Conservation (phyloP, 2,113 vertebrate genomes). For the Perca schrenkii region DNA sequence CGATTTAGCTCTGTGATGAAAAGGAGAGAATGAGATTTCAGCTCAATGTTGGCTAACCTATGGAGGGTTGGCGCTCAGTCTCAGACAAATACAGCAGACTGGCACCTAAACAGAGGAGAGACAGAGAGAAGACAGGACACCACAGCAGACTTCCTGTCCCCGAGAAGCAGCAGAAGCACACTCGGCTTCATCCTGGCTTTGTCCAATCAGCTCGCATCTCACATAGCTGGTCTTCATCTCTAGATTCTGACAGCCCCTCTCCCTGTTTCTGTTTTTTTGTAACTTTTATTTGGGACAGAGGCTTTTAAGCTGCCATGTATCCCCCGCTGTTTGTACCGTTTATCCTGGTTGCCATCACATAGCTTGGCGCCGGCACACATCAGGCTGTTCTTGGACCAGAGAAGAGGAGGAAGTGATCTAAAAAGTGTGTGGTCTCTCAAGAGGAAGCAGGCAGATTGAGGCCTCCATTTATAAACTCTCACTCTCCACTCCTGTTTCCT, state of each 20-base stretch:
- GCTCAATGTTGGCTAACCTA: constrained; percentile 31
- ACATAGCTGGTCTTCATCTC: constrained; percentile 68
- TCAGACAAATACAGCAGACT: constrained; percentile 40
- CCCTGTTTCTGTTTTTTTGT: constrained; percentile 52
- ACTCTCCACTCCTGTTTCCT: constrained; percentile 41
- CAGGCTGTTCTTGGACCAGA: constrained; percentile 49
- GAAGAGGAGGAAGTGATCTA: constrained; percentile 73
- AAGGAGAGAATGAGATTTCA: constrained; percentile 32
- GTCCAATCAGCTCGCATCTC: constrained; percentile 46
- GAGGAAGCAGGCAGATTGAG: constrained; percentile 58
- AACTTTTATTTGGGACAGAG: constrained; percentile 75
- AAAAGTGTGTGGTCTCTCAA: constrained; percentile 68
- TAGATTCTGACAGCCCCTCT: constrained; percentile 53
- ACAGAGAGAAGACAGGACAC: constrained; percentile 57
- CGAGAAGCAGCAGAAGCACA: constrained; percentile 18
- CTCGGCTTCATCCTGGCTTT: constrained; percentile 17
- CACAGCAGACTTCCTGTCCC: constrained; percentile 63
- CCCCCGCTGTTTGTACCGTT: constrained; percentile 65
- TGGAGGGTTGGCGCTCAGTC: neutral
- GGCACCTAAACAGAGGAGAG: constrained; percentile 53
- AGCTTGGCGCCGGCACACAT: constrained; percentile 61
- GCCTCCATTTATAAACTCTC: constrained; percentile 67
- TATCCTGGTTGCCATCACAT: constrained; percentile 80
- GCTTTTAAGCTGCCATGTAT: constrained; percentile 78
- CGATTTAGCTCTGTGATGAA: constrained; percentile 36